Evolutionary conservation across 2,113 vertebrate species (phyloP), one percentile per base, ranked within the genome.

Genomic region (Redunca redunca): DNA sequence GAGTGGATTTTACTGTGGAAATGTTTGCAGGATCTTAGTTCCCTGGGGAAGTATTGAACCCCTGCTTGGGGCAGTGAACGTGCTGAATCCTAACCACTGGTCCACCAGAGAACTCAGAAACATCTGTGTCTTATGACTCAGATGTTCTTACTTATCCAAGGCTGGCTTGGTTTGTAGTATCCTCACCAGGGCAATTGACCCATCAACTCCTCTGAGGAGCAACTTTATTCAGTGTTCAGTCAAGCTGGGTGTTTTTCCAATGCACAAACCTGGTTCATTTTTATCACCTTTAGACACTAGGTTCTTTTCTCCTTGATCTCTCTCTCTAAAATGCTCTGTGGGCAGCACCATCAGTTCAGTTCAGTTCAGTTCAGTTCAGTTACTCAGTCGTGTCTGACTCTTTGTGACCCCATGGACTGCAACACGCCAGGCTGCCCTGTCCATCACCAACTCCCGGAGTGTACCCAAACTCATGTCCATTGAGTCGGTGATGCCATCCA

Each of bases 121-220:
- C 8, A 5, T 11, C 28, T 80, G 46, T 48, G 50, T 25, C 33
- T 53, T 53, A 5, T 55, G 14, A 36, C 4, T 6, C 15, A 25
- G 11, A 3, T 12, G 2, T 5, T 50, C n/a, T 40, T 26, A 14
- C 16, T 3, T 11, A 19, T 28, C 33, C 4, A 5, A 23, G 17
- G 4, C 52, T 12, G 14, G 8, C 6, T 30, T 28, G 9, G 60
- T 12, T 19, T 13, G 3, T 6, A 19, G 9, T 15, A 3, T 36
- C 43, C 21, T 50, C 12, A 1, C 1, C 52, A 9, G 5, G 64
- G 5, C 7, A 19, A 28, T 0, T 5, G 40, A 43, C 23, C 25
- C 33, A 1, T 17, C 58, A 2, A 4, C 43, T 36, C 19, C 57
- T 46, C 50, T 25, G 15, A 58, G 28, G 14, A n/a, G 8, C 28